Percentiles rank a stretch among this genome's conserved stretches.
phyloP scores from a whole-genome alignment of 1,140 invertebrate species.

The Rhyacophila brunnea region DNA sequence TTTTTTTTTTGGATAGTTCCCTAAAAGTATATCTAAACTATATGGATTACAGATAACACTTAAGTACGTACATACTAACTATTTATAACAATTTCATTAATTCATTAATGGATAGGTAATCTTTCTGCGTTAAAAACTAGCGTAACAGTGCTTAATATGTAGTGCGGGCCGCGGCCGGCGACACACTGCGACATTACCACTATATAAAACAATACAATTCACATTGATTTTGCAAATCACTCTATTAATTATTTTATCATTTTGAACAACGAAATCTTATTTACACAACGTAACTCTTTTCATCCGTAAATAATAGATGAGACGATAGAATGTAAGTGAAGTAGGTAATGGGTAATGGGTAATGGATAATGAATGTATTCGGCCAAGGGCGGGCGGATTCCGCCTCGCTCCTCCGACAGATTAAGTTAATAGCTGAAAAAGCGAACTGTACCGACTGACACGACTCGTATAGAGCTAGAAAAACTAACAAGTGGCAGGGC shows the following conservation, averaged over 20 bases:
- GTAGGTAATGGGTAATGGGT: too few species aligned
- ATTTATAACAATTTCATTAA: constrained; percentile 43
- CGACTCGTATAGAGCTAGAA: constrained; percentile 27
- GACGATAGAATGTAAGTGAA: too few species aligned
- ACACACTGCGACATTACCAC: constrained; percentile 29
- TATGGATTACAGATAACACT: constrained; percentile 48
- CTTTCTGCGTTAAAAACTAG: constrained; percentile 39
- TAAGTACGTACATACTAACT: constrained; percentile 41
- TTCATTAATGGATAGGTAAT: constrained; percentile 39
- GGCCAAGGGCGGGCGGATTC: neutral
- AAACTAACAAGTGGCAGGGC: constrained; percentile 36
- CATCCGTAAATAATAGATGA: constrained; percentile 20
- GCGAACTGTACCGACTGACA: constrained; percentile 25
- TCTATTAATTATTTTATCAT: constrained; percentile 24
- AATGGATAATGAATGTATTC: neutral
- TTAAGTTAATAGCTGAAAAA: constrained; percentile 14
- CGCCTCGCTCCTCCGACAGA: neutral
- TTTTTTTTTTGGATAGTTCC: constrained; percentile 31
- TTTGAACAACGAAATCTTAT: constrained; percentile 37
- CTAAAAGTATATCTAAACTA: constrained; percentile 40
- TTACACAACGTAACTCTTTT: constrained; percentile 34
- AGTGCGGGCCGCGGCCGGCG: constrained; percentile 28
- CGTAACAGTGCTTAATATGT: constrained; percentile 41
- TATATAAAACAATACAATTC: constrained; percentile 37
- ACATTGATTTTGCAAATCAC: constrained; percentile 35